A percentile compares a stretch with the other conserved stretches of the same genome.
Conservation (phyloP, 2,797 vertebrate genomes). For the Argya squamiceps region DNA sequence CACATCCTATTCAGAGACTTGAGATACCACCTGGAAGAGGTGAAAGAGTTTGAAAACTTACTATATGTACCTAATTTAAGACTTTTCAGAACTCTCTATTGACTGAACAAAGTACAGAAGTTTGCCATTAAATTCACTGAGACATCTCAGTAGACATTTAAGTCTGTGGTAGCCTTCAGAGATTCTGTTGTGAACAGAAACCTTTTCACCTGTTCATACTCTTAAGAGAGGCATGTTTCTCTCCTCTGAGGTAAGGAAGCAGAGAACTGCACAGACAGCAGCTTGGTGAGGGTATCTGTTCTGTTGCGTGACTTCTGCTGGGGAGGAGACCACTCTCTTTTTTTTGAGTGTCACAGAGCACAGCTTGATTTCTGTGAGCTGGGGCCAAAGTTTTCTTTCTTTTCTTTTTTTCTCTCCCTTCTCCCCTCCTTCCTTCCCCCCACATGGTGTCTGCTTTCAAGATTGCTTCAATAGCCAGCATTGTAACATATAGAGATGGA, state of each 20-base stretch:
- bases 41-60: not conserved
- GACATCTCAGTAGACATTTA: not conserved
- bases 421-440: not conserved
- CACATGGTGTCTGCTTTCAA: constrained; percentile 49
- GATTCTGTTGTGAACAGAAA: not conserved
- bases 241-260: not conserved
- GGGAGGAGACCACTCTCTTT: not conserved
- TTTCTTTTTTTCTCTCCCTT: not conserved
- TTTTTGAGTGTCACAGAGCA: not conserved
- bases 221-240: not conserved
- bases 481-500: constrained; percentile 13
- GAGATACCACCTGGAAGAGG: not conserved
- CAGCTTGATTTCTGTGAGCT: constrained; percentile 47
- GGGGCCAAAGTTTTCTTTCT: not conserved
- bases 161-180: not conserved
- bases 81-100: not conserved
- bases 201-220: not conserved
- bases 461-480: constrained; percentile 21
- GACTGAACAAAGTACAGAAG: not conserved
- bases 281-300: not conserved
- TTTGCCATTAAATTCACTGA: not conserved
- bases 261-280: not conserved
- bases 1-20: not conserved
- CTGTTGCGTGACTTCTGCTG: not conserved
- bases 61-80: not conserved